A percentile compares a stretch with the other conserved stretches of the same genome.
These are phyloP conservation scores for Nematostella vectensis DNA, from an alignment of 92 coral and sea anemone genomes.

Conservation along the genomic window DNA sequence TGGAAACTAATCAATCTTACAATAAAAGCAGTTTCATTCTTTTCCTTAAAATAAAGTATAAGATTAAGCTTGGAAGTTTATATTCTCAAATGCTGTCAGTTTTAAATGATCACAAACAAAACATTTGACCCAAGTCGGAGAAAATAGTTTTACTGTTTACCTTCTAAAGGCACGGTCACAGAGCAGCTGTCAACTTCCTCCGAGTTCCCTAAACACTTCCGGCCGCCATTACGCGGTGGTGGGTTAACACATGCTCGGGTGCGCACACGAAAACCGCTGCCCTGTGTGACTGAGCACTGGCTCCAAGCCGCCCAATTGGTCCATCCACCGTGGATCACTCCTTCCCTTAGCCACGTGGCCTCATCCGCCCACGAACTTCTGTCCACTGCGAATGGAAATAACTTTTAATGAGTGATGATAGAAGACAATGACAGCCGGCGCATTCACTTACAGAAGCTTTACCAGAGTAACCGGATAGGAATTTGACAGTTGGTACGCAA, in stretches of 20 bases:
- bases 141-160: too few species aligned
- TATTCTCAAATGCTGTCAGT: too few species aligned
- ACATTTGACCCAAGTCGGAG: too few species aligned
- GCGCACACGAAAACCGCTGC: slow-evolving; percentile 45
- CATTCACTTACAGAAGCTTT: not conserved
- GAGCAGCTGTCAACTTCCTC: slow-evolving; percentile 28
- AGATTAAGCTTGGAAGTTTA: too few species aligned
- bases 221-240: slow-evolving; percentile 75
- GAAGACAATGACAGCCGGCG: too few species aligned
- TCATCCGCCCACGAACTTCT: slow-evolving; percentile 42
- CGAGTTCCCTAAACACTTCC: slow-evolving; percentile 46
- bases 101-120: too few species aligned
- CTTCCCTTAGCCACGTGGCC: slow-evolving; percentile 61
- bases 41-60: too few species aligned
- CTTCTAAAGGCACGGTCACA: slow-evolving; percentile 37
- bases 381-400: too few species aligned
- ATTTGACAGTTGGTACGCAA: too few species aligned
- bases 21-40: too few species aligned
- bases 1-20: too few species aligned
- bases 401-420: too few species aligned
- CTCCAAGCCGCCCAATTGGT: slow-evolving; percentile 74
- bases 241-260: slow-evolving; percentile 57
- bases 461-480: not conserved
- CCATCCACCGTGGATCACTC: slow-evolving; percentile 88
- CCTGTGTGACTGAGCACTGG: slow-evolving; percentile 42